Evolutionary conservation across 2,888 invertebrate genomes (phyloP).

Genomic region (Lamellibrachia columna): DNA sequence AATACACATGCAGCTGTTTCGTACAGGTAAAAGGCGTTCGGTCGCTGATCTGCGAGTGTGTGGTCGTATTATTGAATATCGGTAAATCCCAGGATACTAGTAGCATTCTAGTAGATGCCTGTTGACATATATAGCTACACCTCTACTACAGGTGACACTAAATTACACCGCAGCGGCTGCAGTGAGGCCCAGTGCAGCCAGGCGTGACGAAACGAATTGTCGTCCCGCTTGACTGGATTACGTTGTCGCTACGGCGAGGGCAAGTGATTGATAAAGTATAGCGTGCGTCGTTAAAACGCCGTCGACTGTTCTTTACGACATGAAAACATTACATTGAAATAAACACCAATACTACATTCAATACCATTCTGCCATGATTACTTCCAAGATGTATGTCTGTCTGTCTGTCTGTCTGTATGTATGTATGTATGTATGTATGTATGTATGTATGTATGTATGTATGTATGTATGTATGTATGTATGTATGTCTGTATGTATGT

Average conservation of each 20-base stretch:
- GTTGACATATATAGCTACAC: not conserved
- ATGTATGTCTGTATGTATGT: too few relatives aligned
- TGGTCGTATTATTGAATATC: not conserved
- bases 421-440: too few relatives aligned
- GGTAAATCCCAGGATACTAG: not conserved
- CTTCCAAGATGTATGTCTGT: too few relatives aligned
- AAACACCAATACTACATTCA: too few relatives aligned
- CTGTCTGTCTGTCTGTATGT: too few relatives aligned
- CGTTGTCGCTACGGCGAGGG: not conserved
- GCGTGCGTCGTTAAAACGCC: too few relatives aligned
- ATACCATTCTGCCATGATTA: too few relatives aligned
- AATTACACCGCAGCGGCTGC: not conserved
- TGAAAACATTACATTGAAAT: too few relatives aligned
- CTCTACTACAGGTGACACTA: not conserved
- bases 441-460: too few relatives aligned
- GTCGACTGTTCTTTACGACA: too few relatives aligned
- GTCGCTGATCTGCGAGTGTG: not conserved
- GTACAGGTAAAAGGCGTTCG: not conserved
- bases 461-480: too few relatives aligned
- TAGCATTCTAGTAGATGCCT: not conserved
- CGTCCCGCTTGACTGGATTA: too few relatives aligned
- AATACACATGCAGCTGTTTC: not conserved
- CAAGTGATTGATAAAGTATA: not conserved
- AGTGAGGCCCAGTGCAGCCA: not conserved
- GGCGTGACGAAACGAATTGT: not conserved